phyloP scores from a whole-genome alignment of 2,888 invertebrate genomes.

The Pelosia muscerda region DNA sequence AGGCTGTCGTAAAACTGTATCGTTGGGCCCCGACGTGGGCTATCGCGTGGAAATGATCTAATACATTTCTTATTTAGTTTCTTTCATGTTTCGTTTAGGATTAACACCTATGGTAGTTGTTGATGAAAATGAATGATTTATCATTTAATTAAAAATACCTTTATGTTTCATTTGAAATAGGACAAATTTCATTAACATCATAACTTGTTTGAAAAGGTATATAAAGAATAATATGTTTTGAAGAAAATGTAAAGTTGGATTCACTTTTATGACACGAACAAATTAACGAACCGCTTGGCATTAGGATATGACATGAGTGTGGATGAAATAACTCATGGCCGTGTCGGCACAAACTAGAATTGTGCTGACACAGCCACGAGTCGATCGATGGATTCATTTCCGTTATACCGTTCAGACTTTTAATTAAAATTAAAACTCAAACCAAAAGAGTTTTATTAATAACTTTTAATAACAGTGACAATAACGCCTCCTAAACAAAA shows the following conservation, averaged over 20 bases:
- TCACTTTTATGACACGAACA: too few species aligned
- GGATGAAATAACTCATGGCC: too few species aligned
- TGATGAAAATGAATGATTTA: not conserved
- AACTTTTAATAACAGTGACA: slow-evolving; percentile 7
- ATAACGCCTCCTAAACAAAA: slow-evolving; percentile 4
- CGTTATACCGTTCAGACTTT: not conserved
- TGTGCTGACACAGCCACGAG: too few species aligned
- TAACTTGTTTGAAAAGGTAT: too few species aligned
- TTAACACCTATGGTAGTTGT: not conserved
- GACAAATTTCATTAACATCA: not conserved
- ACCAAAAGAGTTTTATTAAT: slow-evolving; percentile 1
- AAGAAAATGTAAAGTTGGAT: too few species aligned
- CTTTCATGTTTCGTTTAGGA: not conserved
- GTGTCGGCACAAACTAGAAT: too few species aligned
- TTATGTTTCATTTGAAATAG: too few species aligned
- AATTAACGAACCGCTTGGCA: too few species aligned
- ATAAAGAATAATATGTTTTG: too few species aligned
- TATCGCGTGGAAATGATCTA: slow-evolving; percentile 49
- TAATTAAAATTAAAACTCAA: slow-evolving; percentile 10
- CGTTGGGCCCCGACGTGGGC: slow-evolving; percentile 32
- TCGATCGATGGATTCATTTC: too few species aligned
- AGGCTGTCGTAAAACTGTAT: slow-evolving; percentile 53
- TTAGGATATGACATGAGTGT: too few species aligned
- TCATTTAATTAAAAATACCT: not conserved
- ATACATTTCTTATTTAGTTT: slow-evolving; percentile 19